These are phyloP conservation scores for Megaceryle alcyon DNA, from an alignment of 2,797 vertebrate species.

Conservation along the genomic window DNA sequence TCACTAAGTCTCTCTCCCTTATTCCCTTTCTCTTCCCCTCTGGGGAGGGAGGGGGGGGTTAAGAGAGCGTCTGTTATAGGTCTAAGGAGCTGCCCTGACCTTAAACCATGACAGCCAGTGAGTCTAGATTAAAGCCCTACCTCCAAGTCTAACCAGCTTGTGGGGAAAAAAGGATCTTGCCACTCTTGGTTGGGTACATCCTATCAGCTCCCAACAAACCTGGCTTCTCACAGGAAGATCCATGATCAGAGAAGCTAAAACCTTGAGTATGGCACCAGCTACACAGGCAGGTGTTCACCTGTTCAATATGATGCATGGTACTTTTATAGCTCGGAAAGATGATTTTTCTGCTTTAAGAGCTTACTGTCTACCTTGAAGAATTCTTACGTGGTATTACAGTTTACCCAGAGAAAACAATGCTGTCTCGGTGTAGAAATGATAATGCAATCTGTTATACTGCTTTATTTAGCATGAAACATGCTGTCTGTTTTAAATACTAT, in stretches of 20 bases:
- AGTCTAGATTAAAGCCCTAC: background rate
- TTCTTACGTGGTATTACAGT: background rate
- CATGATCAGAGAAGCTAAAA: background rate
- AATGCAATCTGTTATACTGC: background rate
- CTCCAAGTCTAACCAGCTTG: background rate
- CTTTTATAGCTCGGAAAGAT: background rate
- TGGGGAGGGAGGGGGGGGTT: no score
- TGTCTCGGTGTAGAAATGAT: background rate
- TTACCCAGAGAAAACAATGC: background rate
- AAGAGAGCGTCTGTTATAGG: no score
- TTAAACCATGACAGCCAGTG: no score
- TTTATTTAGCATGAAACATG: background rate
- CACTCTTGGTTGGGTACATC: background rate
- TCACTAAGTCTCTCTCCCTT: no score
- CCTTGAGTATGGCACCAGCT: background rate
- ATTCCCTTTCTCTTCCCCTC: no score
- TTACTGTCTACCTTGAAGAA: background rate
- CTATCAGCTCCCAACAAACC: background rate
- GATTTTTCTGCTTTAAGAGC: background rate
- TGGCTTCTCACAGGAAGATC: background rate
- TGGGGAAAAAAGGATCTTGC: background rate
- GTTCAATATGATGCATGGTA: background rate
- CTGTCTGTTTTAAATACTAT: background rate
- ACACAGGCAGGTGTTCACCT: background rate
- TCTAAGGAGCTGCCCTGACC: no score